Percentiles rank a stretch among this genome's conserved stretches.
phyloP scores from a whole-genome alignment of 2,113 vertebrate genomes.

The Urocolius indicus region DNA sequence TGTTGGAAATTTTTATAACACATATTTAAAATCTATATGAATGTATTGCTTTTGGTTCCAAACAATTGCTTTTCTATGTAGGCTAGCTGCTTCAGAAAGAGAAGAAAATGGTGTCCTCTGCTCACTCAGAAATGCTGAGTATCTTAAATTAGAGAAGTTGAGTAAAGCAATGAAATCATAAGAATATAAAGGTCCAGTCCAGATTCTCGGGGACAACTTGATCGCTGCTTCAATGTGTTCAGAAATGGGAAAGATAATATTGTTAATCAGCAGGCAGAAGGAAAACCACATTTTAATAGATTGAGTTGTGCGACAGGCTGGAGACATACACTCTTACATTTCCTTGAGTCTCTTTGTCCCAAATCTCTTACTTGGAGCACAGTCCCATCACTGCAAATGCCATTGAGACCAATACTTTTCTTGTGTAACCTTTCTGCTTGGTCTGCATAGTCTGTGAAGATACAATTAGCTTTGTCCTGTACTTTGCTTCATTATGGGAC shows the following conservation, averaged over 20 bases:
- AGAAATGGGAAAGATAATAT: neutral
- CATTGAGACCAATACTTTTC: neutral
- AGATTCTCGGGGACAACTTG: neutral
- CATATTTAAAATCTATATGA: neutral
- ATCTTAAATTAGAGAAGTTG: neutral
- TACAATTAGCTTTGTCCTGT: neutral
- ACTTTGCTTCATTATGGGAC: neutral
- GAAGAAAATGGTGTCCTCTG: neutral
- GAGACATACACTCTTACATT: neutral
- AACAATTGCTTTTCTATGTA: neutral
- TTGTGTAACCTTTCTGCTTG: neutral
- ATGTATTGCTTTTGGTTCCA: neutral
- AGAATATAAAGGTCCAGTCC: neutral
- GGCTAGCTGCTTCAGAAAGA: neutral
- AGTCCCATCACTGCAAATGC: neutral
- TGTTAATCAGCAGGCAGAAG: neutral
- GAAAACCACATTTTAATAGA: neutral
- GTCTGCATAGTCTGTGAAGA: neutral
- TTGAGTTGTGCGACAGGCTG: neutral
- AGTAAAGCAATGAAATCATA: neutral
- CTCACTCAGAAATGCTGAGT: neutral
- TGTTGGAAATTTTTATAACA: neutral
- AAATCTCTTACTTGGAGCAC: neutral
- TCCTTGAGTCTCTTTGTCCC: neutral
- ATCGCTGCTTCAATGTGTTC: fast-evolving